These are phyloP conservation scores for Carterocephalus palaemon DNA, from an alignment of 2,888 invertebrate genomes.

Conservation along the genomic window DNA sequence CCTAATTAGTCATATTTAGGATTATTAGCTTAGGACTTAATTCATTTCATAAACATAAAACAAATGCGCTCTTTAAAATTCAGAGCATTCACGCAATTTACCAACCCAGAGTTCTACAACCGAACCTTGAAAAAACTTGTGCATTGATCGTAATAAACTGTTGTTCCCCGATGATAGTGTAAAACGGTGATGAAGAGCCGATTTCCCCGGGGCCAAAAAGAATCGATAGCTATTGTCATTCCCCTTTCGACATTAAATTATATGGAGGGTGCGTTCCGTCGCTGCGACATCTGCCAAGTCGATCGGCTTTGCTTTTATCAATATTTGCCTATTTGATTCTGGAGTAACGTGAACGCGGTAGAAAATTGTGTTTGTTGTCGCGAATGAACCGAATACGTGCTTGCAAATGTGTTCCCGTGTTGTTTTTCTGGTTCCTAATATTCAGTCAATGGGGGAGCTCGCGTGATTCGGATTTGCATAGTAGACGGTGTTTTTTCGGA, in stretches of 20 bases:
- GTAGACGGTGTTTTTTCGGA: too few relatives aligned
- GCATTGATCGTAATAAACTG: conserved; percentile 33
- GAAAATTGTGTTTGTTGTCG: conserved; percentile 42
- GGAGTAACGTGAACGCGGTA: conserved; percentile 43
- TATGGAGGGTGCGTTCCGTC: conserved; percentile 52
- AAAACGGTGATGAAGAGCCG: conserved; percentile 52
- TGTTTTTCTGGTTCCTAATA: conserved; percentile 17
- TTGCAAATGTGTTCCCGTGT: conserved; percentile 16
- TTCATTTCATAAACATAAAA: too few relatives aligned
- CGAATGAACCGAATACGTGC: conserved; percentile 29
- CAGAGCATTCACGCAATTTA: conserved; percentile 15
- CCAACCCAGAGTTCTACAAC: not conserved
- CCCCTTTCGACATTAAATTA: conserved; percentile 65
- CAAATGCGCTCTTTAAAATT: conserved; percentile 10
- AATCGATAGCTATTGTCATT: conserved; percentile 69
- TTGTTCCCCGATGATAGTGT: conserved; percentile 52
- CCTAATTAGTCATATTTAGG: too few relatives aligned
- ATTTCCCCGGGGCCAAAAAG: conserved; percentile 58
- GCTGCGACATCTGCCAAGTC: conserved; percentile 58
- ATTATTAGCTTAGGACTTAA: too few relatives aligned
- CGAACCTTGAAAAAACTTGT: conserved; percentile 1
- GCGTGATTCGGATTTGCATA: not conserved
- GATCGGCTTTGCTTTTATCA: conserved; percentile 63
- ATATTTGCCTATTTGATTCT: conserved; percentile 67
- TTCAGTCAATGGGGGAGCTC: conserved; percentile 1